Base-by-base conservation (phyloP, 2,888 invertebrate genomes). In the Drosophila mayaguana region DNA sequence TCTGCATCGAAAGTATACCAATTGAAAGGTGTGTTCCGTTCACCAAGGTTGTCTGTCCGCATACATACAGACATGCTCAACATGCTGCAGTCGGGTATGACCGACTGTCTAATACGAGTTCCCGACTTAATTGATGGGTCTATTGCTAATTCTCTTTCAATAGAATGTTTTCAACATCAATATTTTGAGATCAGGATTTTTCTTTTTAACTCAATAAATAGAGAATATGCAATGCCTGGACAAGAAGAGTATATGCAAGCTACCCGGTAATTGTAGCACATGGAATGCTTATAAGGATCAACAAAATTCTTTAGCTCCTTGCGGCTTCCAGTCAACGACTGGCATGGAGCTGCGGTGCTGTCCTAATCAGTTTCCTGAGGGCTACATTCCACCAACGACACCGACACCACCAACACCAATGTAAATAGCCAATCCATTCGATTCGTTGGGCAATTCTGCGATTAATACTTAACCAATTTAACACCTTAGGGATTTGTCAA, bases 311-410 rank as follows among this genome's bases (percentile, higher is more conserved):
- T 2, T 25, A 8, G 2, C 0, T 22, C 12, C 38, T 16, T 72
- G 72, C 40, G 72, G 64, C 3, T 56, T 64, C 11, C 1, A 6
- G n/a, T n/a, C n/a, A n/a, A 34, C 2, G 6, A 43, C 2, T 22
- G 59, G 45, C 11, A 1, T 22, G 1, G 59, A 71, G 12, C 34
- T 59, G 0, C 12, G 55, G 5, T 70, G 71, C 50, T 72, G 71
- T 50, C 71, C 71, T 0, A 14, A 38, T 36, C 5, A n/a, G n/a
- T 28, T 48, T n/a, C 25, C 48, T 4, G 3, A n/a, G 28, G 48
- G 5, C 12, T 18, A 48, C 12, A 12, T 32, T 32, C 42, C 40
- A 43, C 34, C 4, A 36, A 22, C 55, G 25, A 18, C 36, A 45
- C 2, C 18, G 7, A 5, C n/a, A 48, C n/a, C 12, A 6, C 28